Conservation (phyloP, 2,797 vertebrate species). For the Ambastaia sidthimunki region DNA sequence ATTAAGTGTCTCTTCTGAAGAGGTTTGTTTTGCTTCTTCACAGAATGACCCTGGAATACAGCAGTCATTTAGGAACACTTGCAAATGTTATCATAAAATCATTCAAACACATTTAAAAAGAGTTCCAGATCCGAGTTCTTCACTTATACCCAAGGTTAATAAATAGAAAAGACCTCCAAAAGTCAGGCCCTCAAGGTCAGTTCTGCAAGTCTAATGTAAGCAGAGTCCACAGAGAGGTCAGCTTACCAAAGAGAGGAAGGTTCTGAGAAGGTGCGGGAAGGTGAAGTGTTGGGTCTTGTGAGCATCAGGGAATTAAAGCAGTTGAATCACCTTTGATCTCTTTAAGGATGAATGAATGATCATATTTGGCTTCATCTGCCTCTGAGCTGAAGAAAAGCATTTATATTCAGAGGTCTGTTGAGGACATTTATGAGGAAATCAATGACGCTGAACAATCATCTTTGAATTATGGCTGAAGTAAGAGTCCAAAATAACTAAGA, state of each 20-base stretch:
- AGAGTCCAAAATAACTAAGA: conserved; percentile 28
- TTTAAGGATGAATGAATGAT: conserved; percentile 52
- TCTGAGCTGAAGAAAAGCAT: conserved; percentile 63
- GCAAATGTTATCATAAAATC: background rate
- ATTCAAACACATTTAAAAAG: background rate
- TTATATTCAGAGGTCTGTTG: conserved; percentile 60
- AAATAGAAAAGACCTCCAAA: background rate
- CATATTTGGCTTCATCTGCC: conserved; percentile 64
- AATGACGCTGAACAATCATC: conserved; percentile 67
- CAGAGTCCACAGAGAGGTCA: conserved; percentile 31
- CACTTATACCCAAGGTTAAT: conserved; percentile 36
- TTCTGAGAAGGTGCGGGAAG: conserved; percentile 8
- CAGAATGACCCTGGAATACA: background rate
- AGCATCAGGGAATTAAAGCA: conserved; percentile 29
- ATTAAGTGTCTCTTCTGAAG: background rate
- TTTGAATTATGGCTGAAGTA: conserved; percentile 59
- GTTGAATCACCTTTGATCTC: conserved; percentile 36
- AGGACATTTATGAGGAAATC: conserved; percentile 64
- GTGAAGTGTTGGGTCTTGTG: conserved; percentile 18
- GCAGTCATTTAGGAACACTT: background rate
- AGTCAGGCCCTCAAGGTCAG: background rate
- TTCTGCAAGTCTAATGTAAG: conserved; percentile 37
- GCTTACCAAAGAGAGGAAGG: conserved; percentile 38
- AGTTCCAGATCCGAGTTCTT: background rate
- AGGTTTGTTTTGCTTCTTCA: conserved; percentile 3